Percentiles rank a stretch among this genome's conserved stretches.
These are phyloP conservation scores for Phataginus tricuspis DNA, from an alignment of 2,797 vertebrate species.

Conservation along the genomic window DNA sequence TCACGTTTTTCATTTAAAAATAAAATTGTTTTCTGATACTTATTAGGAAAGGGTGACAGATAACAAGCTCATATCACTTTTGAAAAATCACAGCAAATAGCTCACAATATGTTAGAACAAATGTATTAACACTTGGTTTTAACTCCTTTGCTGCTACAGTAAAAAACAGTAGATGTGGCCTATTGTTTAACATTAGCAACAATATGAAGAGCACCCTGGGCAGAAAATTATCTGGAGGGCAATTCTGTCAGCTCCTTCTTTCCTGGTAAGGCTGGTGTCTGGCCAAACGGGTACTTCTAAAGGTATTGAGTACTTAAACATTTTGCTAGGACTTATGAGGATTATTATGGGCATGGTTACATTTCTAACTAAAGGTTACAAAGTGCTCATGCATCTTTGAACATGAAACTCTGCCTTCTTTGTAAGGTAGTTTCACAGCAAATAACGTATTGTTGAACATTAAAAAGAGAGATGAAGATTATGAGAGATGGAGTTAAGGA, in stretches of 20 bases:
- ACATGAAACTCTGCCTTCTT: slow-evolving; percentile 10
- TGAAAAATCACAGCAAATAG: slow-evolving; percentile 38
- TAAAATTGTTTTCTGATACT: slow-evolving; percentile 19
- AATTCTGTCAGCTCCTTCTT: neutral
- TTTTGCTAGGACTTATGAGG: slow-evolving; percentile 36
- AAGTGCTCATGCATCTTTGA: slow-evolving; percentile 2
- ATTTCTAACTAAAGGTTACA: slow-evolving; percentile 25
- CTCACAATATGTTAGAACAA: slow-evolving; percentile 21
- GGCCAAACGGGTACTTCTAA: neutral
- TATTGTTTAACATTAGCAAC: slow-evolving; percentile 9
- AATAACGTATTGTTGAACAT: neutral
- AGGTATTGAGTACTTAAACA: neutral
- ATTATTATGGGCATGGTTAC: neutral
- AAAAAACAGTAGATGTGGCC: neutral
- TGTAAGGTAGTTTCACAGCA: slow-evolving; percentile 22
- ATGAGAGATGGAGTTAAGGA: neutral
- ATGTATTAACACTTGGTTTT: slow-evolving; percentile 39
- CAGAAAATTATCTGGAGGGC: neutral
- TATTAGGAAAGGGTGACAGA: slow-evolving; percentile 53
- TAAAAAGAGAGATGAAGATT: neutral
- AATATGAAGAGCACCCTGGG: neutral
- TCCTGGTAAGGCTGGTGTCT: neutral
- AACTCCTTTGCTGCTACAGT: neutral
- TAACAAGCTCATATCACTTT: neutral
- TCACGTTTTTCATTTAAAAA: slow-evolving; percentile 46